A percentile compares a stretch with the other conserved stretches of the same genome.
Evolutionary conservation across 2,113 vertebrate genomes (phyloP).

Genomic region (Ceyx margarethae): DNA sequence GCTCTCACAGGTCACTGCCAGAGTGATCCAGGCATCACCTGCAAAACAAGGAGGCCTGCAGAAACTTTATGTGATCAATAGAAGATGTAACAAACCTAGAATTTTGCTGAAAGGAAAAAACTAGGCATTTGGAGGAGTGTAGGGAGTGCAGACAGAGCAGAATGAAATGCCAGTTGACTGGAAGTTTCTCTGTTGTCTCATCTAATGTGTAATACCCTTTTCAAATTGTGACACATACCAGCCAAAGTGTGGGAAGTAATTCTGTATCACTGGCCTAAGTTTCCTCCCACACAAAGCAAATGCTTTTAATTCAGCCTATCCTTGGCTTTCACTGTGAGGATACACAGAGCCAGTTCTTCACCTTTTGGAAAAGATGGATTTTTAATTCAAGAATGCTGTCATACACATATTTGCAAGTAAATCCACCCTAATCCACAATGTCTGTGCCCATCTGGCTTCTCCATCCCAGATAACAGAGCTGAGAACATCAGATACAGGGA

Average conservation of each 20-base stretch:
- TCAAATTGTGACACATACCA: slow-evolving; percentile 57
- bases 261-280: slow-evolving; percentile 9
- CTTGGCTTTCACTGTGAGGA: background rate
- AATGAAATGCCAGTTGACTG: slow-evolving; percentile 41
- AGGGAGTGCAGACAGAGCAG: slow-evolving; percentile 19
- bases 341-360: background rate
- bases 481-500: background rate
- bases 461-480: background rate
- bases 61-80: background rate
- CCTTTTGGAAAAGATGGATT: background rate
- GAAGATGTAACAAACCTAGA: background rate
- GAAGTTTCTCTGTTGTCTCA: slow-evolving; percentile 51
- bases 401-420: background rate
- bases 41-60: background rate
- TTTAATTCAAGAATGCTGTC: background rate
- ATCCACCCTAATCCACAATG: background rate
- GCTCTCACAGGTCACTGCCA: background rate
- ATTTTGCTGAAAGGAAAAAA: background rate
- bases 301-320: background rate
- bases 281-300: slow-evolving; percentile 41
- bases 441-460: background rate
- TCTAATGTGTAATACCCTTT: slow-evolving; percentile 59
- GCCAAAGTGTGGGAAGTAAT: slow-evolving; percentile 52
- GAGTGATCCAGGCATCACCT: background rate
- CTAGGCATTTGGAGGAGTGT: background rate